Evolutionary conservation across 2,797 vertebrate species (phyloP), one percentile per base, ranked within the genome.

Genomic region (Oryzias sinensis): DNA sequence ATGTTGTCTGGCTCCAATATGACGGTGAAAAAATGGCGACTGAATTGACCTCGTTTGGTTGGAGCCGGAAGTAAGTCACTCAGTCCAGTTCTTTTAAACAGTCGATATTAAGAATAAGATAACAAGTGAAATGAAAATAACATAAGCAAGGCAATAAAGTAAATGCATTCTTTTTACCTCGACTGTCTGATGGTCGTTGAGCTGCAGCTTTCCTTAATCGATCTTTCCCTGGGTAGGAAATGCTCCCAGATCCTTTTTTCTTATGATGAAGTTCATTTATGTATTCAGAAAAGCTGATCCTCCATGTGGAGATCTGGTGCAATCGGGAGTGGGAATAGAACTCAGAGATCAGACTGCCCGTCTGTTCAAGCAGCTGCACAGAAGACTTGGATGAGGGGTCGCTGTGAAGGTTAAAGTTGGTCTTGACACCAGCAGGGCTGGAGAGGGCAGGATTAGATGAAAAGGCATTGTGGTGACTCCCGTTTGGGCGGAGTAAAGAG

Each of bases 271-370:
- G 92, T 16, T 89, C 88, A 70, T 93, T 97, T 79, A 99, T 94
- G 75, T 97, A 98, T 72, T 98, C 97, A 5, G 96, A 96, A 79
- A 99, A 91, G 86, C 95, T 93, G 24, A 81, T 92, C 83, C 97
- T 94, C 97, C 97, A 99, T 0, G 92, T 97, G 75, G 97, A 93
- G 89, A 99, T 99, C 88, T 99, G 97, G 86, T 99, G 97, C 59
- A 97, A 88, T 81, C 97, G 94, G 51, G 97, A 99, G 80, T 1
- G 96, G 16, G 97, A 95, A 86, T 98, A 99, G 74, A 89, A 99
- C 78, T 97, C 93, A 0, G 97, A 97, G 87, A 99, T 98, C 84
- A 96, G 91, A 75, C 63, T 91, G 57, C 91, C 88, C 0, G 87
- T 86, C 73, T 85, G 82, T 6, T 79, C 82, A 58, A 74, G 68